Conservation (phyloP, 2,797 vertebrate genomes). For the Pseudopleuronectes americanus region DNA sequence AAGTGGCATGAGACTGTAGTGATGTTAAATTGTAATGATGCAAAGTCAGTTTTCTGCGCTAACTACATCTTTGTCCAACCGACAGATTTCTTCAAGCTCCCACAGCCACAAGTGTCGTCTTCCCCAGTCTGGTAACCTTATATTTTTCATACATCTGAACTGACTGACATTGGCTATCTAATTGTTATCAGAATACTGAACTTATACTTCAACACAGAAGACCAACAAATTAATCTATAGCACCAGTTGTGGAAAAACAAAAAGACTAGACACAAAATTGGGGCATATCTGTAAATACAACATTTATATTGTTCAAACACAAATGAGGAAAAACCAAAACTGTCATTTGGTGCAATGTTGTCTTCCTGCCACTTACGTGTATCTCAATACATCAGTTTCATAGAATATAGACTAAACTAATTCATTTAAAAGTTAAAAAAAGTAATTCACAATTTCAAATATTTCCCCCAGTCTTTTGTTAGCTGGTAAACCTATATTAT, state of each 20-base stretch:
- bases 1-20: no score
- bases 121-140: no score
- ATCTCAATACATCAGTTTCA: neutral
- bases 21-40: no score
- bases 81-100: no score
- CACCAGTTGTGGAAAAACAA: neutral
- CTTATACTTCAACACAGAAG: neutral
- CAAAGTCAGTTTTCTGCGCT: no score
- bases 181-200: neutral
- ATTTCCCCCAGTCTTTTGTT: neutral
- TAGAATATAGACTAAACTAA: neutral
- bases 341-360: neutral
- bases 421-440: neutral
- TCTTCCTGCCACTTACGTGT: neutral
- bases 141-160: neutral
- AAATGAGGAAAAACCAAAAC: neutral
- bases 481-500: neutral
- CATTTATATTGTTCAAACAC: neutral
- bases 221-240: no score
- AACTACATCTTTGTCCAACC: no score
- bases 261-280: neutral
- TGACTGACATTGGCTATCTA: neutral
- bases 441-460: neutral
- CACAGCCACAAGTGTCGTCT: no score
- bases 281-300: neutral